Conservation (phyloP, 1,140 invertebrate genomes). For the Lucilia sericata region DNA sequence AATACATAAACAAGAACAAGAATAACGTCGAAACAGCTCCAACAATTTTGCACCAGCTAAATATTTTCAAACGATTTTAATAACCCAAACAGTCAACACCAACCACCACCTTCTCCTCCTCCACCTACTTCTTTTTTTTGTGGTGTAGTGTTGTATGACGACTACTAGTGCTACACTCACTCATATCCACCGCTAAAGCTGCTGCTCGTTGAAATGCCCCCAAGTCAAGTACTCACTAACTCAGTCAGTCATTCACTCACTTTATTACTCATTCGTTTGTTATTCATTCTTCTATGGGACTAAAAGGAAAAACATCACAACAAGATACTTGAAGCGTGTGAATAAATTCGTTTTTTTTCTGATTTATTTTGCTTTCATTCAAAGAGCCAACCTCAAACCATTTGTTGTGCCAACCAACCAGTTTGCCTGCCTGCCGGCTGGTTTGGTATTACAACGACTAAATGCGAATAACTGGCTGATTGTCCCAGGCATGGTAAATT, state of each 20-base stretch:
- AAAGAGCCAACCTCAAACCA: conserved; percentile 40
- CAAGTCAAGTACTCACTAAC: not conserved
- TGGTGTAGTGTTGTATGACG: no score
- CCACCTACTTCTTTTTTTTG: not conserved
- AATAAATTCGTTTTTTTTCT: conserved; percentile 1
- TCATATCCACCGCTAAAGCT: not conserved
- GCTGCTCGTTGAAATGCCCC: conserved; percentile 32
- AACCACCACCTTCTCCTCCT: not conserved
- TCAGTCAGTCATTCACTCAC: conserved; percentile 6
- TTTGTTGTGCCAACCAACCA: not conserved
- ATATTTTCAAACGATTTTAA: conserved; percentile 11
- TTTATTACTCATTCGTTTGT: not conserved
- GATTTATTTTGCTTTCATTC: conserved; percentile 23
- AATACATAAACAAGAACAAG: conserved; percentile 50
- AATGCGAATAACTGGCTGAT: not conserved
- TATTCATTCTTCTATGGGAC: not conserved
- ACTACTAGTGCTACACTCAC: not conserved
- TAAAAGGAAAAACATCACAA: not conserved
- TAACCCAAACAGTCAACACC: not conserved
- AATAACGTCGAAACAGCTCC: not conserved
- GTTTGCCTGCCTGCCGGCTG: not conserved
- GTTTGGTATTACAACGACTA: not conserved
- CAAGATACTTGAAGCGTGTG: conserved; percentile 36
- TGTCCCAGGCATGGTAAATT: not conserved
- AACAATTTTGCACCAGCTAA: conserved; percentile 1